Evolutionary conservation across 2,888 invertebrate species (phyloP), one percentile per base, ranked within the genome.

Genomic region (Bombylius major): DNA sequence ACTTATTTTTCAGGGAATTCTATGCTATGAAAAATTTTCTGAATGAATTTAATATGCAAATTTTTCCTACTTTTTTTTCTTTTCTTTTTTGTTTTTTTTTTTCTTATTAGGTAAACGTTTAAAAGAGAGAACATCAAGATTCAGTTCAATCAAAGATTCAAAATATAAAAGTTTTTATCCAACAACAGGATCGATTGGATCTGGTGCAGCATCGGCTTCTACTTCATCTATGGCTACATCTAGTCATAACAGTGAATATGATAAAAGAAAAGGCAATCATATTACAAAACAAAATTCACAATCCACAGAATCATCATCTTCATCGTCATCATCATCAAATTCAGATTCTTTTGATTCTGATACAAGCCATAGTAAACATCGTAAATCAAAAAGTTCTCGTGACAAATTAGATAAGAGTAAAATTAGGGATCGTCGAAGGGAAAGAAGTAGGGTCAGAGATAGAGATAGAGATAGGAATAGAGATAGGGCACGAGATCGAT

Each of bases 131-230:
- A 71, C 68, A 8, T 69, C 74, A 4, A 69, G 73, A 31, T 74
- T 74, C 54, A 74, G 72, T 62, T 73, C 73, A 60, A 71, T 70
- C 47, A 73, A 72, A 60, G 72, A 73, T 47, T 65, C 67, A 13
- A 65, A 62, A 62, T 54, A 60, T 50, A 56, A 56, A 51, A 47
- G 53, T 36, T 50, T 53, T 44, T 57, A 57, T 34, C 36, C 53
- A 44, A 52, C 57, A 34, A 55, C 45, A 45, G n/a, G n/a, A 45
- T n/a, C n/a, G 14, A 45, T 14, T n/a, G 6, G 11, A 42, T 42
- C 39, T 11, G 3, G 23, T 23, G 4, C 39, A 42, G 5, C 39
- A 11, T 42, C 39, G 11, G 11, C 39, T 45, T 5, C 45, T n/a
- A 12, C 6, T 5, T 44, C 34, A 36, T 7, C 34, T 5, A 8